Conservation (phyloP, 2,113 vertebrate species). For the Geococcyx californianus region DNA sequence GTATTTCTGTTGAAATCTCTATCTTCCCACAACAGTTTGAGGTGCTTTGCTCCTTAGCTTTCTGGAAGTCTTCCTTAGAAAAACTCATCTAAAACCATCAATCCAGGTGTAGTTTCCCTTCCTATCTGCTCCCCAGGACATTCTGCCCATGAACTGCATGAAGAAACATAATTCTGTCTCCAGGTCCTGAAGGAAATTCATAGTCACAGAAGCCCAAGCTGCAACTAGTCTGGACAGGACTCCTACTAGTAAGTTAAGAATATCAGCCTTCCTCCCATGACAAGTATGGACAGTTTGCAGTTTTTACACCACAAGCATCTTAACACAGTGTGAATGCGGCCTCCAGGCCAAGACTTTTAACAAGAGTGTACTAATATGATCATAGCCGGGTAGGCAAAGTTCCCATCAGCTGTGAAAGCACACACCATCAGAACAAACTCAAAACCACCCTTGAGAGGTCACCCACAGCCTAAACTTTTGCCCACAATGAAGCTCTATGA, state of each 20-base stretch:
- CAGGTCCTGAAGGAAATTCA: not conserved
- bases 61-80: not conserved
- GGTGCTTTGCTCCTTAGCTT: not conserved
- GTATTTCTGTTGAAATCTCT: not conserved
- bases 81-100: not conserved
- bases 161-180: not conserved
- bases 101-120: not conserved
- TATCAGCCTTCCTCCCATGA: not conserved
- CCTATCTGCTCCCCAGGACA: not conserved
- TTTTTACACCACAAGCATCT: not conserved
- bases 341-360: not conserved
- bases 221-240: not conserved
- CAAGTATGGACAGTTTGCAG: not conserved
- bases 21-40: rapidly evolving
- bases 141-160: not conserved
- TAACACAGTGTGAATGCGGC: rapidly evolving
- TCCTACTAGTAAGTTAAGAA: not conserved
- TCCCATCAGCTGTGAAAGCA: not conserved
- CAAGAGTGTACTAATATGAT: not conserved
- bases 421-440: not conserved
- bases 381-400: not conserved
- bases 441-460: not conserved
- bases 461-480: not conserved
- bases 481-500: not conserved
- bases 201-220: not conserved